phyloP scores from a whole-genome alignment of 92 coral and sea anemone species.

The Micromussa lordhowensis region DNA sequence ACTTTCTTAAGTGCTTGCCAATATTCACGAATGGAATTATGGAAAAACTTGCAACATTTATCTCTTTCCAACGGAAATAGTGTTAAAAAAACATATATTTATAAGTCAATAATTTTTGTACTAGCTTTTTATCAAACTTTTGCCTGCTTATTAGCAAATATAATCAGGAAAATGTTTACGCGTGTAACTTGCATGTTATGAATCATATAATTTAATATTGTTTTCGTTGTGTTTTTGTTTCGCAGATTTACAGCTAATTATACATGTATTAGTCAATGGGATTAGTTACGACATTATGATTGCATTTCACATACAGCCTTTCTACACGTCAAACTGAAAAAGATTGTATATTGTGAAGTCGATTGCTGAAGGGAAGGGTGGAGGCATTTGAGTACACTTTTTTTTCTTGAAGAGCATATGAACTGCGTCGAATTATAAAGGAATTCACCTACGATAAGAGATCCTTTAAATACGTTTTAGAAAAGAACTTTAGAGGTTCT shows the following conservation, averaged over 20 bases:
- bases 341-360: no score
- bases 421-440: no score
- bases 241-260: background rate
- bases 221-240: background rate
- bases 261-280: background rate
- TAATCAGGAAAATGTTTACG: background rate
- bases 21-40: background rate
- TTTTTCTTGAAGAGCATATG: no score
- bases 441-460: background rate
- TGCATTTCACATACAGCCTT: background rate
- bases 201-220: background rate
- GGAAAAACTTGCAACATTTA: background rate
- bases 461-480: background rate
- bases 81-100: background rate
- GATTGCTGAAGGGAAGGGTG: no score
- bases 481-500: background rate
- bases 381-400: no score
- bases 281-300: background rate
- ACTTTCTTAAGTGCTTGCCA: slow-evolving; percentile 19
- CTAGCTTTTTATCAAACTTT: background rate
- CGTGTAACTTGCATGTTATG: background rate
- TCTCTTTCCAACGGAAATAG: background rate
- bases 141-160: background rate
- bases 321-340: no score
- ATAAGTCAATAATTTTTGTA: no score